phyloP scores from a whole-genome alignment of 2,113 vertebrate genomes.

The Tichodroma muraria region DNA sequence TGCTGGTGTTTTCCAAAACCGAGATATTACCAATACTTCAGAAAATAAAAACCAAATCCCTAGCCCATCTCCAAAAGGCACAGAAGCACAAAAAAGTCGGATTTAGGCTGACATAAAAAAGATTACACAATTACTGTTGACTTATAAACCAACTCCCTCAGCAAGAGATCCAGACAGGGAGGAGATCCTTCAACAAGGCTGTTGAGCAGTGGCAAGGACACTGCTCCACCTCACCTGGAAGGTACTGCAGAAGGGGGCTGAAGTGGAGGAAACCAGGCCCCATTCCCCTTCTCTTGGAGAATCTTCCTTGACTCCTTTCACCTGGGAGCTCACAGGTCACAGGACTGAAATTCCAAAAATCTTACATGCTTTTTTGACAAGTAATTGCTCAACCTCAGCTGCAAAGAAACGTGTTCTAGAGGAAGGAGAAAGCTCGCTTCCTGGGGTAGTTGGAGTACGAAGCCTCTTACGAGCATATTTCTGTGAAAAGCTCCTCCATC shows the following conservation, averaged over 20 bases:
- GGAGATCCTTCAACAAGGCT: background rate
- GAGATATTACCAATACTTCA: background rate
- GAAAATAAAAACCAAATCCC: background rate
- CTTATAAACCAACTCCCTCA: background rate
- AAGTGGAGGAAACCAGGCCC: background rate
- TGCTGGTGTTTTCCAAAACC: background rate
- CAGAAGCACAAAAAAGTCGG: background rate
- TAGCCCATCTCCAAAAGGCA: background rate
- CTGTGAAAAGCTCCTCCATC: background rate
- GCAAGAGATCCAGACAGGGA: too few species aligned
- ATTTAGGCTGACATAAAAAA: background rate
- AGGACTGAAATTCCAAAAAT: background rate
- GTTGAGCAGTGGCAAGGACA: background rate
- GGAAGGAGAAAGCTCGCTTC: rapidly evolving
- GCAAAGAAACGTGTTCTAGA: background rate
- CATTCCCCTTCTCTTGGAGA: background rate
- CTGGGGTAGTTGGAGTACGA: background rate
- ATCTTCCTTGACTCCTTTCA: background rate
- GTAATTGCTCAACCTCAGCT: background rate
- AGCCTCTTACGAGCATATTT: background rate
- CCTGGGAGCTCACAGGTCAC: background rate
- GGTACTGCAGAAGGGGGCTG: background rate
- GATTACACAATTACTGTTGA: background rate
- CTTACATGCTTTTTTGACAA: background rate
- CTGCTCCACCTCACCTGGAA: background rate